These are phyloP conservation scores for Sepiola atlantica DNA, from an alignment of 2,888 invertebrate genomes.

Conservation along the genomic window DNA sequence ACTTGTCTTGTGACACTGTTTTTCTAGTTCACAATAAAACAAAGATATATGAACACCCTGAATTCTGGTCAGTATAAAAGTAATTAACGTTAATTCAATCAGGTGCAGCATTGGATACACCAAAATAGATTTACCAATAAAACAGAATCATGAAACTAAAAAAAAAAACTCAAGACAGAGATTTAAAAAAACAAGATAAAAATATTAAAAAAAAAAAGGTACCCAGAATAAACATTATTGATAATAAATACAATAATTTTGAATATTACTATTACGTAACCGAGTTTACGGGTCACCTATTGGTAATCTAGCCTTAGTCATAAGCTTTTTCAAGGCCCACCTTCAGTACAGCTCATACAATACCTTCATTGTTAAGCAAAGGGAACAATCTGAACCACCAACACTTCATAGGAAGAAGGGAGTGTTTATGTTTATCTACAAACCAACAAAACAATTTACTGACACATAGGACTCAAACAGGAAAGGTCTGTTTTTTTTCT, in stretches of 20 bases:
- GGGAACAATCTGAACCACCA: not conserved
- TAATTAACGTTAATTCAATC: too few relatives aligned
- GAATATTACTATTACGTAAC: not conserved
- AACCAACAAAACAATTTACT: not conserved
- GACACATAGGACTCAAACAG: not conserved
- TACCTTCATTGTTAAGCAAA: not conserved
- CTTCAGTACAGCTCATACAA: not conserved
- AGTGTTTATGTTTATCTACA: constrained; percentile 1
- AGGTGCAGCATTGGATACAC: too few relatives aligned
- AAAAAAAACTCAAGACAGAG: too few relatives aligned
- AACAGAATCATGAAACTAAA: too few relatives aligned
- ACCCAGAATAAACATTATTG: not conserved
- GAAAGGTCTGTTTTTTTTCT: not conserved
- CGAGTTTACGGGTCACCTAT: not conserved
- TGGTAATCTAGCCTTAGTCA: not conserved
- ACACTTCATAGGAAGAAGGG: not conserved
- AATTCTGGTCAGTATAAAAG: too few relatives aligned
- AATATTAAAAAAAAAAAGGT: not conserved
- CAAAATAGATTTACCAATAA: too few relatives aligned
- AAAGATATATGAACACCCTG: too few relatives aligned
- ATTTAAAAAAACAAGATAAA: not conserved
- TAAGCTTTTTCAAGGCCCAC: not conserved
- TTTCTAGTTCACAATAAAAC: too few relatives aligned
- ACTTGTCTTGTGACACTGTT: too few relatives aligned
- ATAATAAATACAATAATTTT: not conserved